phyloP scores from a whole-genome alignment of 2,113 vertebrate genomes.

The Heteronetta atricapilla region DNA sequence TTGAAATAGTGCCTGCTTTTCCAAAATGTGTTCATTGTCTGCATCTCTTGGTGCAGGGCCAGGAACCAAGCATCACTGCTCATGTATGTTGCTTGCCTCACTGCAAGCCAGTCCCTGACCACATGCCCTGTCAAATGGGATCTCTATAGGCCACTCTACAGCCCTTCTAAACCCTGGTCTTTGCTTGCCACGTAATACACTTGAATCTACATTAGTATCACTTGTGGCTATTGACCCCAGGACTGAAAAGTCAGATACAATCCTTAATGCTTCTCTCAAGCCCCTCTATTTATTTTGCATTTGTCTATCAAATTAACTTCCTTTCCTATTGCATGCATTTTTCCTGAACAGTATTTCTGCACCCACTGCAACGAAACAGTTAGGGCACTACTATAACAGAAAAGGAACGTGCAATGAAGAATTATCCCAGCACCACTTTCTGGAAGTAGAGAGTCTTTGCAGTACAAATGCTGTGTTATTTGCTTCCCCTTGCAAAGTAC shows the following conservation, averaged over 20 bases:
- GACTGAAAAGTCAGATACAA: background rate
- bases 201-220: background rate
- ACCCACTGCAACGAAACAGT: background rate
- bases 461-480: constrained; percentile 32
- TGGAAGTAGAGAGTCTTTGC: background rate
- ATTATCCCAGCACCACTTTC: background rate
- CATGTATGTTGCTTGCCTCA: background rate
- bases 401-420: background rate
- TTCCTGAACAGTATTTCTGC: background rate
- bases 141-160: background rate
- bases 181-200: rapidly evolving
- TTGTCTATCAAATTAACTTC: constrained; percentile 8
- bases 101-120: background rate
- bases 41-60: background rate
- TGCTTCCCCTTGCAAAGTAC: constrained; percentile 26
- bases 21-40: rapidly evolving
- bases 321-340: background rate
- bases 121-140: background rate
- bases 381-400: background rate
- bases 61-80: background rate
- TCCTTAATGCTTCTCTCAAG: background rate
- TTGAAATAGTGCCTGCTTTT: background rate
- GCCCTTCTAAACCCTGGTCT: background rate
- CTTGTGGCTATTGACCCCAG: background rate
- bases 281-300: background rate